These are phyloP conservation scores for Cinara cedri DNA, from an alignment of 2,888 invertebrate genomes.

Conservation along the genomic window DNA sequence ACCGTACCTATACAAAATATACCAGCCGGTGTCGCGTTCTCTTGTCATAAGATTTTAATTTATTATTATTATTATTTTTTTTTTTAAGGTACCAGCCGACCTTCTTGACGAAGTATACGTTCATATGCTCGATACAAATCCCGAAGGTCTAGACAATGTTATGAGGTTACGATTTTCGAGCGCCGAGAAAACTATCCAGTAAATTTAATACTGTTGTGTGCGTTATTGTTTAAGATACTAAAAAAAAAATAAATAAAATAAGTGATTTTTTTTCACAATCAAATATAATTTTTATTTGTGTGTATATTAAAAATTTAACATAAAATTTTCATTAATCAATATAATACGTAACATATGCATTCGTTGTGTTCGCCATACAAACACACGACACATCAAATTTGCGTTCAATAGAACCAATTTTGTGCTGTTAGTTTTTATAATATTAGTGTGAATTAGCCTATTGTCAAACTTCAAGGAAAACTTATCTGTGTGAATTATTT, in stretches of 20 bases:
- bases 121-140: slow-evolving; percentile 83
- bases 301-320: too few relatives aligned
- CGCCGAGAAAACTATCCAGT: slow-evolving; percentile 55
- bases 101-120: slow-evolving; percentile 85
- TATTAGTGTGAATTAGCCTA: too few relatives aligned
- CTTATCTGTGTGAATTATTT: too few relatives aligned
- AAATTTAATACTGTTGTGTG: slow-evolving; percentile 52
- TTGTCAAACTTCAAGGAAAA: too few relatives aligned
- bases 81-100: slow-evolving; percentile 72
- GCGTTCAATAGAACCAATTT: too few relatives aligned
- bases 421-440: too few relatives aligned
- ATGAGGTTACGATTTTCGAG: slow-evolving; percentile 62
- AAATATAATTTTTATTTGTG: too few relatives aligned
- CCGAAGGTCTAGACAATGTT: slow-evolving; percentile 76
- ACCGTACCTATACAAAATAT: neutral
- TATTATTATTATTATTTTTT: too few relatives aligned
- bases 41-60: neutral
- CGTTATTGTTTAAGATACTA: slow-evolving; percentile 53
- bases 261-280: neutral
- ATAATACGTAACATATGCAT: too few relatives aligned
- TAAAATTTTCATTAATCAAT: too few relatives aligned
- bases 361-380: too few relatives aligned
- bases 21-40: neutral
- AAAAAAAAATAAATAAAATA: slow-evolving; percentile 25
- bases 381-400: too few relatives aligned